phyloP scores from a whole-genome alignment of 2,888 invertebrate genomes.

The Dolichopus griseipennis region DNA sequence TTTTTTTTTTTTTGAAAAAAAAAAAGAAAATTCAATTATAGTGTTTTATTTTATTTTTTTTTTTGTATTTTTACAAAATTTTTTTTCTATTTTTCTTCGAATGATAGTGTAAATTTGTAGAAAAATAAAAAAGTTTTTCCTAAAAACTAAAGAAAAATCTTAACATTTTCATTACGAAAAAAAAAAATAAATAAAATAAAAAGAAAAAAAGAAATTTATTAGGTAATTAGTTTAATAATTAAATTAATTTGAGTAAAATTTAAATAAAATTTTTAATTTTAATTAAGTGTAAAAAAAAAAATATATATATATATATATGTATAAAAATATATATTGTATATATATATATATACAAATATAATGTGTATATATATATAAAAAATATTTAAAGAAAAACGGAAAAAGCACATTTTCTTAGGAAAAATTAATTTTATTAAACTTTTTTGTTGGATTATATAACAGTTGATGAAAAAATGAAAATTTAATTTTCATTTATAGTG shows the following conservation, averaged over 20 bases:
- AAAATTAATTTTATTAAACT: too few relatives aligned
- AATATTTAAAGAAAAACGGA: too few relatives aligned
- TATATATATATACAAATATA: too few relatives aligned
- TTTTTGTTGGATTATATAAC: too few relatives aligned
- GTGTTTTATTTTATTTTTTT: background rate
- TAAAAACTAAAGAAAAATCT: background rate
- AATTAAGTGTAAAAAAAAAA: too few relatives aligned
- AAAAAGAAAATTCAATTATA: conserved; percentile 11
- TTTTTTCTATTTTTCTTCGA: background rate
- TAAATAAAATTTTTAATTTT: background rate
- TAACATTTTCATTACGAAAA: conserved; percentile 2
- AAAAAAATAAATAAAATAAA: background rate
- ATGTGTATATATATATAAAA: too few relatives aligned
- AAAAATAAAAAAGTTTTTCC: too few relatives aligned
- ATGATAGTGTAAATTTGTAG: background rate
- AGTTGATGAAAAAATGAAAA: too few relatives aligned
- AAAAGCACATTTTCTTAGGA: too few relatives aligned
- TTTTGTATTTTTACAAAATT: background rate
- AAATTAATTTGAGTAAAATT: conserved; percentile 11
- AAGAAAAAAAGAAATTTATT: background rate
- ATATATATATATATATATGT: too few relatives aligned
- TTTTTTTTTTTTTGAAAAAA: background rate
- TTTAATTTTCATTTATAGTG: too few relatives aligned
- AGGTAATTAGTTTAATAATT: background rate
- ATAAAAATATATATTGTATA: too few relatives aligned